Percentiles rank a stretch among this genome's conserved stretches.
Evolutionary conservation across 2,888 invertebrate species (phyloP).

Genomic region (Rhabditophanes sp.): DNA sequence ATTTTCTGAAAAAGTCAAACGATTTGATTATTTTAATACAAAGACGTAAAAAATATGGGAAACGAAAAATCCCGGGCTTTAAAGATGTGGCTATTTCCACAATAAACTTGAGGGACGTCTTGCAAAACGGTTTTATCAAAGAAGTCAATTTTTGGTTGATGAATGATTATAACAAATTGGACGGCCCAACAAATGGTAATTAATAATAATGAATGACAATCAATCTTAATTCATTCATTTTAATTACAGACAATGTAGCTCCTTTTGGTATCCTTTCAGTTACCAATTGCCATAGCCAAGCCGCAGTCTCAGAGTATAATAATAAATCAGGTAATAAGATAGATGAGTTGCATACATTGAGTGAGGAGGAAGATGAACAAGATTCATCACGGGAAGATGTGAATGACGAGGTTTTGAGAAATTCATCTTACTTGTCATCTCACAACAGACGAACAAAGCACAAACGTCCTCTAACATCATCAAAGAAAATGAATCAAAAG

Average conservation of each 20-base stretch:
- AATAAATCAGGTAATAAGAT: too few relatives aligned
- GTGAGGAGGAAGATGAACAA: too few relatives aligned
- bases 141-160: constrained; percentile 25
- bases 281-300: constrained; percentile 13
- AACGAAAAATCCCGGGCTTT: constrained; percentile 88
- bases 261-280: constrained; percentile 7
- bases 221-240: not conserved
- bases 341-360: too few relatives aligned
- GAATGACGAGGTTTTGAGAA: too few relatives aligned
- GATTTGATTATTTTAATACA: constrained; percentile 84
- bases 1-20: constrained; percentile 93
- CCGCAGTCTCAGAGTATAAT: constrained; percentile 9
- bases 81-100: constrained; percentile 90
- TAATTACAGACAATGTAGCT: too few relatives aligned
- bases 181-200: too few relatives aligned
- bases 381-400: too few relatives aligned
- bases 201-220: too few relatives aligned
- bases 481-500: constrained; percentile 22
- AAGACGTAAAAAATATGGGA: constrained; percentile 90
- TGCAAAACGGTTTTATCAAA: constrained; percentile 28
- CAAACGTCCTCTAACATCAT: not conserved
- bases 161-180: too few relatives aligned
- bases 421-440: too few relatives aligned
- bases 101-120: constrained; percentile 64
- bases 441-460: too few relatives aligned